A percentile compares a stretch with the other conserved stretches of the same genome.
These are phyloP conservation scores for Acanthaster planci DNA, from an alignment of 35 echinoderm and acorn worm genomes.

Conservation along the genomic window DNA sequence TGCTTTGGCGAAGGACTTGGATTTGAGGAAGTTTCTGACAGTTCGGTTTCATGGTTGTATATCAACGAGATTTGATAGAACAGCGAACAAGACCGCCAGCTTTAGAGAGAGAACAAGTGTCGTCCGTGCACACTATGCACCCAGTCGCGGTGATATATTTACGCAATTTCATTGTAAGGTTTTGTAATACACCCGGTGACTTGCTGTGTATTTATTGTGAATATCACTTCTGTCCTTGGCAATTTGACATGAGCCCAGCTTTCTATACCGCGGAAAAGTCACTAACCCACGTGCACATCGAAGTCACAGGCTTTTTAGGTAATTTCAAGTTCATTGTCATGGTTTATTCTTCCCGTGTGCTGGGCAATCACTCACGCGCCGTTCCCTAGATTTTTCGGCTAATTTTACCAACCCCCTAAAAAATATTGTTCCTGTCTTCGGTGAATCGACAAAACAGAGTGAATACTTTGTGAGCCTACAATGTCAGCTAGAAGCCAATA, in stretches of 20 bases:
- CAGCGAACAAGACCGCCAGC: too few relatives aligned
- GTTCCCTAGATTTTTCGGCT: too few relatives aligned
- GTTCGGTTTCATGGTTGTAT: too few relatives aligned
- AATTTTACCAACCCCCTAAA: neutral
- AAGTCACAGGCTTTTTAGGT: neutral
- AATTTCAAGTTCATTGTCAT: conserved; percentile 23
- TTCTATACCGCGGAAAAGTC: neutral
- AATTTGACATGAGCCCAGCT: neutral
- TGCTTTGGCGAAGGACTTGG: too few relatives aligned
- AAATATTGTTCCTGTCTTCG: neutral
- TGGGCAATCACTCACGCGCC: too few relatives aligned
- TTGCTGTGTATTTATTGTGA: conserved; percentile 4
- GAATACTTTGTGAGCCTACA: neutral
- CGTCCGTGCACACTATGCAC: too few relatives aligned
- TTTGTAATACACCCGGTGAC: neutral
- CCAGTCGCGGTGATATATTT: too few relatives aligned
- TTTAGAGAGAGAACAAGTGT: too few relatives aligned
- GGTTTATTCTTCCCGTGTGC: neutral
- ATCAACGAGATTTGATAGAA: too few relatives aligned
- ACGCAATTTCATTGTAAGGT: too few relatives aligned
- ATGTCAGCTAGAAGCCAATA: neutral
- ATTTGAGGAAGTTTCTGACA: too few relatives aligned
- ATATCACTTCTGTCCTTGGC: conserved; percentile 3
- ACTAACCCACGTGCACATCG: neutral
- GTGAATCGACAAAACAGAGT: conserved; percentile 6